A percentile compares a stretch with the other conserved stretches of the same genome.
Evolutionary conservation across 2,888 invertebrate species (phyloP).

Genomic region (Zaprionus lineosus): DNA sequence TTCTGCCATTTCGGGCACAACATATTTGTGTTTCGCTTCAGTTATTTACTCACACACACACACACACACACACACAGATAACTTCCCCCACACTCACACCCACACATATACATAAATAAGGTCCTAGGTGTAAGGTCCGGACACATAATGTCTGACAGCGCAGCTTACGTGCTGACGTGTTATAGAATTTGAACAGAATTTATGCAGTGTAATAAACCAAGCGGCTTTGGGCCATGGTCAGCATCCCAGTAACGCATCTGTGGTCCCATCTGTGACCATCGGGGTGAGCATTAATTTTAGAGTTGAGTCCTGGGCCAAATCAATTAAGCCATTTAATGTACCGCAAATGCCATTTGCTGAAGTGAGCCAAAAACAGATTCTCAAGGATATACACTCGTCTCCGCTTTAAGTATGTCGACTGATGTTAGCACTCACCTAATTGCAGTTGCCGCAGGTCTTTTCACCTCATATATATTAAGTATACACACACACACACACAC

Average conservation of each 20-base stretch:
- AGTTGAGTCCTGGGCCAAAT: constrained; percentile 33
- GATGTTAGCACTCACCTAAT: constrained; percentile 35
- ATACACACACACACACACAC: too few species aligned
- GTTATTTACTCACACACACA: constrained; percentile 29
- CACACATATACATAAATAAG: too few species aligned
- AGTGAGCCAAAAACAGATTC: constrained; percentile 1
- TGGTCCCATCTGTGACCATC: constrained; percentile 37
- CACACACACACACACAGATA: neutral
- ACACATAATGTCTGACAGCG: constrained; percentile 45
- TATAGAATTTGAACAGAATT: constrained; percentile 64
- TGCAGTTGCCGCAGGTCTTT: constrained; percentile 47
- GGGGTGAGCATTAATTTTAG: constrained; percentile 51
- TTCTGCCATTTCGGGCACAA: constrained; percentile 44
- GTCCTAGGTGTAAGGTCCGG: constrained; percentile 9
- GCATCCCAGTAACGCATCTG: neutral
- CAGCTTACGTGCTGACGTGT: constrained; percentile 58
- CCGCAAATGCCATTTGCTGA: constrained; percentile 12
- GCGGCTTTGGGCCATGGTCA: constrained; percentile 3
- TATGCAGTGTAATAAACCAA: constrained; percentile 58
- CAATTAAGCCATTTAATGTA: constrained; percentile 61
- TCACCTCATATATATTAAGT: constrained; percentile 41
- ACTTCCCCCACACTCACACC: neutral
- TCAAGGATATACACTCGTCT: neutral
- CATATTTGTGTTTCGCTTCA: constrained; percentile 48
- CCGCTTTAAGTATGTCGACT: constrained; percentile 20